phyloP scores from a whole-genome alignment of 1,140 invertebrate genomes.

The Dreissena polymorpha region DNA sequence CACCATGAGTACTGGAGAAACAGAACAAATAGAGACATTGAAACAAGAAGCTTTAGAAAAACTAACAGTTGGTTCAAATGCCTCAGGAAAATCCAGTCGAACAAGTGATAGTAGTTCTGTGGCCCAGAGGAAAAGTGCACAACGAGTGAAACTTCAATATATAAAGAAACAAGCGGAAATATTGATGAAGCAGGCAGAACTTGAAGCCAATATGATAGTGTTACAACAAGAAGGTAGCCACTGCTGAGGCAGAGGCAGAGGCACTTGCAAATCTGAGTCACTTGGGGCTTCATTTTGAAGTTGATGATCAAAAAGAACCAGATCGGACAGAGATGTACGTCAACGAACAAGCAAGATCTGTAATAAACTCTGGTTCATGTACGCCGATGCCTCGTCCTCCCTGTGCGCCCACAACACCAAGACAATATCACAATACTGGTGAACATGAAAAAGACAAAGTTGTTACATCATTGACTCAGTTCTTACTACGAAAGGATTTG shows the following conservation, averaged over 20 bases:
- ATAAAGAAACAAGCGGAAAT: too few species aligned
- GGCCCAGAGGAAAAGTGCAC: neutral
- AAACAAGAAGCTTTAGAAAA: conserved; percentile 10
- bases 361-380: neutral
- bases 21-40: neutral
- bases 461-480: conserved; percentile 7
- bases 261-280: neutral
- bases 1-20: too few species aligned
- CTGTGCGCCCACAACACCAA: neutral
- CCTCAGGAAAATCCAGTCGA: conserved; percentile 4
- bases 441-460: too few species aligned
- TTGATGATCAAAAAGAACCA: neutral
- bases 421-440: neutral
- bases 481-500: conserved; percentile 23
- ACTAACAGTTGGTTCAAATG: conserved; percentile 5
- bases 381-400: neutral
- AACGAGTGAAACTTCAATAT: too few species aligned
- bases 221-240: neutral
- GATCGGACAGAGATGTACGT: neutral
- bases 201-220: too few species aligned
- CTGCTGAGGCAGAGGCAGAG: conserved; percentile 6
- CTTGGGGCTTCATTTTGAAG: neutral
- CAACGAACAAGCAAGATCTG: conserved; percentile 11
- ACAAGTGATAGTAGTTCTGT: conserved; percentile 7
- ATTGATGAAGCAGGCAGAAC: too few species aligned